phyloP scores from a whole-genome alignment of 2,797 vertebrate species.

The Sebastes taczanowskii region DNA sequence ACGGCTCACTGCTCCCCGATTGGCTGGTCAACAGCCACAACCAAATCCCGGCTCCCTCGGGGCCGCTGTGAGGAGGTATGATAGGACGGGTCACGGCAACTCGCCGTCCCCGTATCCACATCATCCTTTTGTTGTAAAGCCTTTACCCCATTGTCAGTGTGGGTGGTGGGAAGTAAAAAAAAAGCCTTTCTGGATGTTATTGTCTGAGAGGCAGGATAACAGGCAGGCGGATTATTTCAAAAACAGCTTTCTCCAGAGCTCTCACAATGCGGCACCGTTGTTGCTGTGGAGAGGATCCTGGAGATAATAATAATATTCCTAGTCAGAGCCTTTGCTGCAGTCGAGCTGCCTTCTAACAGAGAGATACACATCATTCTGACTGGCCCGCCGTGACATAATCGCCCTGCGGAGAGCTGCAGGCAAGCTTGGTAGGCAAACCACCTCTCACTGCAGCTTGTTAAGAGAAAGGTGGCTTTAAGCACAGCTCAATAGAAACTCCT shows the following conservation, averaged over 20 bases:
- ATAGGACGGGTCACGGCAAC: conserved; percentile 66
- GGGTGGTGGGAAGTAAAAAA: conserved; percentile 61
- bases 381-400: conserved; percentile 79
- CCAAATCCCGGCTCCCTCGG: conserved; percentile 63
- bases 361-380: conserved; percentile 79
- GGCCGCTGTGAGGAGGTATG: conserved; percentile 45
- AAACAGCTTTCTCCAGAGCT: conserved; percentile 71
- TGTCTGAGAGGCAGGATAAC: conserved; percentile 78
- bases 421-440: conserved; percentile 79
- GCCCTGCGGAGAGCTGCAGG: conserved; percentile 80
- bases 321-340: conserved; percentile 74
- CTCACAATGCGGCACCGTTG: conserved; percentile 71
- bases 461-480: conserved; percentile 79
- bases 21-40: conserved; percentile 75
- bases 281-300: conserved; percentile 77
- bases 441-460: conserved; percentile 83
- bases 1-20: conserved; percentile 70
- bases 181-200: conserved; percentile 72
- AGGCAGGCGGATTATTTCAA: conserved; percentile 76
- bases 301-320: conserved; percentile 83
- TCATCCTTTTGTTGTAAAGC: conserved; percentile 68
- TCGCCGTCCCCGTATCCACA: conserved; percentile 63
- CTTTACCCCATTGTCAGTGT: conserved; percentile 68
- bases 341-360: conserved; percentile 72
- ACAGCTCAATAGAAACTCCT: conserved; percentile 74